Percentiles rank a stretch among this genome's conserved stretches.
Conservation (phyloP, 1,140 invertebrate species). For the Artemia franciscana region DNA sequence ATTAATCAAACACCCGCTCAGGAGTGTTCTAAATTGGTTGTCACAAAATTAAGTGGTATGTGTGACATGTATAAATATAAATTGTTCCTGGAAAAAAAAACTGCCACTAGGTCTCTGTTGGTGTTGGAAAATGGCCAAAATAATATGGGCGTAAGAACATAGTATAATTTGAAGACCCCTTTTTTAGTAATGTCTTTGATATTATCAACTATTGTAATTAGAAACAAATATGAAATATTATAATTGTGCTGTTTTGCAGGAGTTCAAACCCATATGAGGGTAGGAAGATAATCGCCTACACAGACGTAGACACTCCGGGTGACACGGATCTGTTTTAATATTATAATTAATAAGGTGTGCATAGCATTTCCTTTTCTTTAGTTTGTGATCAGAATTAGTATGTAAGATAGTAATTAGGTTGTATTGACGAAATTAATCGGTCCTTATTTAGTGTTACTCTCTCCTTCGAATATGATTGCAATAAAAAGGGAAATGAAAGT, state of each 20-base stretch:
- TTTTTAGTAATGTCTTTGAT: background rate
- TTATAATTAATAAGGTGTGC: background rate
- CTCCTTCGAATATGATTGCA: too few relatives aligned
- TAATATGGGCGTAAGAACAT: constrained; percentile 20
- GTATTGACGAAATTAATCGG: too few relatives aligned
- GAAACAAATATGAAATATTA: constrained; percentile 12
- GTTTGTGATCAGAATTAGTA: too few relatives aligned
- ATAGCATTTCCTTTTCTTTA: constrained; percentile 2
- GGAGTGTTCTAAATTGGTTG: too few relatives aligned
- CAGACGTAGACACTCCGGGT: constrained; percentile 53
- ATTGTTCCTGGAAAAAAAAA: constrained; percentile 4
- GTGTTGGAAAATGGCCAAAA: background rate
- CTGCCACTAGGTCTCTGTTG: background rate
- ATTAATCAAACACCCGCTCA: too few relatives aligned
- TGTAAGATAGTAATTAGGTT: too few relatives aligned
- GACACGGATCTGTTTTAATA: constrained; percentile 41
- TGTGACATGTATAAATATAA: background rate
- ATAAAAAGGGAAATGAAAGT: background rate
- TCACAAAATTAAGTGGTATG: too few relatives aligned
- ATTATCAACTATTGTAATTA: constrained; percentile 14
- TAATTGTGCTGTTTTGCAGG: constrained; percentile 10
- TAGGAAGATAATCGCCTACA: constrained; percentile 49
- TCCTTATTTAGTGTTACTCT: too few relatives aligned
- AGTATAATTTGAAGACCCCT: background rate
- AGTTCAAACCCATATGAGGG: constrained; percentile 21